These are phyloP conservation scores for Apostichopus californicus DNA, from an alignment of 35 echinoderm and acorn worm genomes.

Conservation along the genomic window DNA sequence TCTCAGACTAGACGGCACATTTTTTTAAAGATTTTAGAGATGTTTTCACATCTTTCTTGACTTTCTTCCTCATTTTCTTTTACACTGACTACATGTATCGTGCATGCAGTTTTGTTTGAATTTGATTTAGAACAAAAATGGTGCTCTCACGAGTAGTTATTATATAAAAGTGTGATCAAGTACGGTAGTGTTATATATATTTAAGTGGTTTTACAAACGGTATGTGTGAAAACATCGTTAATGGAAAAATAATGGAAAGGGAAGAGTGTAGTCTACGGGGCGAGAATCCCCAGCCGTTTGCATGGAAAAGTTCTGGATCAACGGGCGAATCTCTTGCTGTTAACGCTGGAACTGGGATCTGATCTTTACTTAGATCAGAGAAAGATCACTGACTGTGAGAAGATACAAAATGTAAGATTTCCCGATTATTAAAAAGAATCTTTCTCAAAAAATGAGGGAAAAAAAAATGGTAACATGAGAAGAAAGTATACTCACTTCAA, in stretches of 20 bases:
- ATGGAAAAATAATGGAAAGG: not conserved
- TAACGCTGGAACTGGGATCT: constrained; percentile 48
- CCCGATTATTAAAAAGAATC: constrained; percentile 43
- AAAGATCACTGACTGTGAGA: constrained; percentile 50
- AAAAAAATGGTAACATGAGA: not conserved
- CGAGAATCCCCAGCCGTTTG: constrained; percentile 46
- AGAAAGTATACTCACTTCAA: too few species aligned
- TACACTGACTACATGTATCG: too few species aligned
- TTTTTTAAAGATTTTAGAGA: too few species aligned
- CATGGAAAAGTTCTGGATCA: constrained; percentile 49
- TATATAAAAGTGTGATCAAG: too few species aligned
- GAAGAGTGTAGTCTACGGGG: not conserved
- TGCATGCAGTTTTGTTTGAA: too few species aligned
- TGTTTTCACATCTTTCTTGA: too few species aligned
- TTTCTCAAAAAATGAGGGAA: not conserved
- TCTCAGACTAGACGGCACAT: constrained; percentile 23
- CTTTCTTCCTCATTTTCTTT: too few species aligned
- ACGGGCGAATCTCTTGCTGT: constrained; percentile 36
- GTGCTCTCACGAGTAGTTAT: too few species aligned
- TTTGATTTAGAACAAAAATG: too few species aligned
- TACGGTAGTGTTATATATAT: not conserved
- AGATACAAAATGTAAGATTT: constrained; percentile 53
- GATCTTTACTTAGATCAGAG: constrained; percentile 50
- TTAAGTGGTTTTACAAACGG: not conserved
- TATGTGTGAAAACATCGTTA: not conserved